These are phyloP conservation scores for Phlogophora meticulosa DNA, from an alignment of 2,888 invertebrate species.

Conservation along the genomic window DNA sequence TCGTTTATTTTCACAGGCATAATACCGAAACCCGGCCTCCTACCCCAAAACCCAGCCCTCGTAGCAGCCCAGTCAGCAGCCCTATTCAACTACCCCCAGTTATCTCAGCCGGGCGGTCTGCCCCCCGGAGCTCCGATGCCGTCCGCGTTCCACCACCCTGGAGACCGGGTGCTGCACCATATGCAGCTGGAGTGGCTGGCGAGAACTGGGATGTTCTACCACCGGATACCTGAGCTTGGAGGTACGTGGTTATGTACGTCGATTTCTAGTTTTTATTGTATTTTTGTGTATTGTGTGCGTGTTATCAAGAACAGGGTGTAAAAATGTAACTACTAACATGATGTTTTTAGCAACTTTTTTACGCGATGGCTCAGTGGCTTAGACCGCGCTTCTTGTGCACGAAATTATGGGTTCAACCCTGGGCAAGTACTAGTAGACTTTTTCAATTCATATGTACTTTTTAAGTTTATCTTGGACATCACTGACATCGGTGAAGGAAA, in stretches of 20 bases:
- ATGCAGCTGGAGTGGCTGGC: constrained; percentile 97
- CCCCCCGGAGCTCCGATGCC: constrained; percentile 87
- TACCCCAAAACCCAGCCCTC: constrained; percentile 89
- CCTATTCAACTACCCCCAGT: constrained; percentile 84
- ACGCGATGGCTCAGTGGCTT: no score
- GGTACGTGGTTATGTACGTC: constrained; percentile 88
- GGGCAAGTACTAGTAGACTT: no score
- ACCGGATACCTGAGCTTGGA: constrained; percentile 95
- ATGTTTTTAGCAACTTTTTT: no score
- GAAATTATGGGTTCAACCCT: no score
- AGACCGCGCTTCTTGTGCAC: no score
- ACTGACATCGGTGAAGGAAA: no score
- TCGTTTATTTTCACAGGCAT: constrained; percentile 81
- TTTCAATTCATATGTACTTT: no score
- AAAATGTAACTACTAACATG: no score
- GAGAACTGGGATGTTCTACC: constrained; percentile 97
- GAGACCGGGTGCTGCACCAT: constrained; percentile 93
- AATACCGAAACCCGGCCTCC: constrained; percentile 92
- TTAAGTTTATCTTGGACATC: no score
- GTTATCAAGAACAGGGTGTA: background rate
- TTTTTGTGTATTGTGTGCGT: background rate
- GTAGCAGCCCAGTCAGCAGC: constrained; percentile 90
- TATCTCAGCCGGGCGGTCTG: constrained; percentile 72
- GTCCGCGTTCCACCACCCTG: constrained; percentile 88
- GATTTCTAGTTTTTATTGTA: constrained; percentile 1